phyloP scores from a whole-genome alignment of 2,888 invertebrate species.

The Zhuqinia jingwanae region DNA sequence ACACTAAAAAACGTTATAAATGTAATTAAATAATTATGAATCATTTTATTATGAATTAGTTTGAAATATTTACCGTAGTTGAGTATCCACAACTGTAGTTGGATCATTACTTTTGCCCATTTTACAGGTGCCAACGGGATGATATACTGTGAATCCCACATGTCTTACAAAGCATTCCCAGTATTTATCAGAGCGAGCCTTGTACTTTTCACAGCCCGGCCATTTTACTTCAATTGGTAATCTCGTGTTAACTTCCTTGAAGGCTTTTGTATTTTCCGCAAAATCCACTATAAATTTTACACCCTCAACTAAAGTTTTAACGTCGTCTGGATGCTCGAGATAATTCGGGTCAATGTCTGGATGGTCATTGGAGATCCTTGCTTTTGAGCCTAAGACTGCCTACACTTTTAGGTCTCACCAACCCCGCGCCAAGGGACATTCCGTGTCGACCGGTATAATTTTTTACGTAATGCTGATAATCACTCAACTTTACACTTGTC shows the following conservation, averaged over 20 bases:
- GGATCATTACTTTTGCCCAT: slow-evolving; percentile 82
- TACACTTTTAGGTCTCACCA: slow-evolving; percentile 51
- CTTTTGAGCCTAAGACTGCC: slow-evolving; percentile 32
- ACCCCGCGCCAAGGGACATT: background rate
- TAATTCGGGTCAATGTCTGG: slow-evolving; percentile 52
- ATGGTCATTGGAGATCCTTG: background rate
- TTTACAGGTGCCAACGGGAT: slow-evolving; percentile 84
- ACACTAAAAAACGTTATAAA: slow-evolving; percentile 26
- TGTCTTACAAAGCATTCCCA: slow-evolving; percentile 55
- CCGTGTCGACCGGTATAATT: slow-evolving; percentile 1
- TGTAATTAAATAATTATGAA: background rate
- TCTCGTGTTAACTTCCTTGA: slow-evolving; percentile 12
- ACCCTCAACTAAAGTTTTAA: slow-evolving; percentile 46
- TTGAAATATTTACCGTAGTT: slow-evolving; percentile 71
- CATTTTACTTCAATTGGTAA: background rate
- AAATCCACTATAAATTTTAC: slow-evolving; percentile 18
- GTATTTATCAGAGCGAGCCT: slow-evolving; percentile 26
- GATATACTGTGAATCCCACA: slow-evolving; percentile 81
- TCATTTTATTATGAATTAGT: background rate
- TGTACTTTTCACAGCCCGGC: slow-evolving; percentile 34
- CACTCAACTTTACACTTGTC: background rate
- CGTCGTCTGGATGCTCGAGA: slow-evolving; percentile 53
- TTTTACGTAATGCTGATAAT: background rate
- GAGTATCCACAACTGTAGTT: slow-evolving; percentile 77
- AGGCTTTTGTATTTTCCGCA: slow-evolving; percentile 21